A percentile compares a stretch with the other conserved stretches of the same genome.
These are phyloP conservation scores for Epizoanthus scotinus DNA, from an alignment of 92 coral and sea anemone species.

Conservation along the genomic window DNA sequence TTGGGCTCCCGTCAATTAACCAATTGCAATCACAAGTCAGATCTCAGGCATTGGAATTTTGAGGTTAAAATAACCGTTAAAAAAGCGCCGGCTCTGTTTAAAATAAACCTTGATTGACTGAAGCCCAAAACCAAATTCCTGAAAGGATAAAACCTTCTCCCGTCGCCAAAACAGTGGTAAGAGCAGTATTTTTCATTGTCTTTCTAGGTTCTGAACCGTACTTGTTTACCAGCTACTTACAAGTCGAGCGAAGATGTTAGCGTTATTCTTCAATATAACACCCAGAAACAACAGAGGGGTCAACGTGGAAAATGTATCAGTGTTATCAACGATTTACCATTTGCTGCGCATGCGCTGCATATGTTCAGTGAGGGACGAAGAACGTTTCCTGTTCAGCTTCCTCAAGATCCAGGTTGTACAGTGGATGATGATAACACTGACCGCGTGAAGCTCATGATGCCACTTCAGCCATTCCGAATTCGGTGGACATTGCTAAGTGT, in stretches of 20 bases:
- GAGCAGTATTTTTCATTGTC: too few relatives aligned
- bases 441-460: neutral
- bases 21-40: too few relatives aligned
- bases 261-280: constrained; percentile 12
- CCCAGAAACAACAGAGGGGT: neutral
- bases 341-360: neutral
- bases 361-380: constrained; percentile 3
- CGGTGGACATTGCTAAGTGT: constrained; percentile 2
- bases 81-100: too few relatives aligned
- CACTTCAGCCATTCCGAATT: constrained; percentile 2
- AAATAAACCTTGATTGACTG: too few relatives aligned
- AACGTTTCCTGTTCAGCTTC: neutral
- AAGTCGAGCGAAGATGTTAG: neutral
- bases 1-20: too few relatives aligned
- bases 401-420: neutral
- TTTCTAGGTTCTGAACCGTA: constrained; percentile 24
- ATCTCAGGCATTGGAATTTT: too few relatives aligned
- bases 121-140: too few relatives aligned
- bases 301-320: neutral
- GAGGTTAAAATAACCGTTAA: too few relatives aligned
- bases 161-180: too few relatives aligned
- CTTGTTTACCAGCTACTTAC: constrained; percentile 15
- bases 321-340: constrained; percentile 5
- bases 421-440: neutral
- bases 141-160: too few relatives aligned